Base-by-base conservation (phyloP, 92 coral and sea anemone species). In the Paragorgia papillata region DNA sequence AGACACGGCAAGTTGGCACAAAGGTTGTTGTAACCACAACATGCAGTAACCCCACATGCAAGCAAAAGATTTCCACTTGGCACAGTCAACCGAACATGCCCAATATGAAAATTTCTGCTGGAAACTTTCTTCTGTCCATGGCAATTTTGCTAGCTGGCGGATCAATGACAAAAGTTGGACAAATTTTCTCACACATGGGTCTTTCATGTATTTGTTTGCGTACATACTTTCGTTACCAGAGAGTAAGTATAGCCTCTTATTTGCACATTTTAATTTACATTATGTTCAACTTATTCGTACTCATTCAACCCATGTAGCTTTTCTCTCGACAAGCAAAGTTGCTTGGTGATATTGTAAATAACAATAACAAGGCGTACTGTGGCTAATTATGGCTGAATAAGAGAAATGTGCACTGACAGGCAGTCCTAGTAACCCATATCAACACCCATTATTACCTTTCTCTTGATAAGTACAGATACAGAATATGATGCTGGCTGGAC, bases 21-120 rank as follows among this genome's bases (percentile, higher is more conserved):
- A 26, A 37, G 17, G 55, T 39, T 66, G 73, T 66, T 37, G 73
- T 66, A 5, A 66, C 29, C 2, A 66, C 55, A 1, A 66, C 53
- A 66, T 66, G 73, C 55, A 66, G 73, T 21, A 66, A 66, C 55
- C 73, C 55, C 18, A 66, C 55, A 37, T 66, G 73, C 73, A 34
- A 34, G 51, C 54, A 66, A 32, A 66, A 41, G 53, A 44, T 39
- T 18, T 19, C 32, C 3, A 66, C 73, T 26, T 66, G 73, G 73
- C 27, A 66, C 1, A 66, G 73, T 40, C 73, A 66, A 21, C 73
- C 54, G 0, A 18, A 34, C 15, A 39, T 66, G 53, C 54, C 73
- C 7, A 39, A 21, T 18, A 9, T 39, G 25, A 34, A 27, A 34
- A 66, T 66, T 34, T 18, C 55, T 35, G 73, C 73, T 18, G 73